Evolutionary conservation across 2,888 invertebrate genomes (phyloP), one percentile per base, ranked within the genome.

Genomic region (Napeogenes inachia): DNA sequence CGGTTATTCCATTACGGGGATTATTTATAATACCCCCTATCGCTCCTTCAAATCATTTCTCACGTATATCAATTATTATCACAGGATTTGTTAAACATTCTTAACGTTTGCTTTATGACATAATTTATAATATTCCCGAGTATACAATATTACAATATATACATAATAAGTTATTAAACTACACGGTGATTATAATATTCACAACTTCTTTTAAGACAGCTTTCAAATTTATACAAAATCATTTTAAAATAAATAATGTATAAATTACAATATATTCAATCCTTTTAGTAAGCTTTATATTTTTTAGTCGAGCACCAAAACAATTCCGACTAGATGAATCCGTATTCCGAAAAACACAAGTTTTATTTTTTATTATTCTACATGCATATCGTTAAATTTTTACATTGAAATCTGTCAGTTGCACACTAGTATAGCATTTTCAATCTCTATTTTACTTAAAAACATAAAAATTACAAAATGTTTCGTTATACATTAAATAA

Each of bases 31-130:
- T 47, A 45, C 55, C 58, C 57, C 38, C 56, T 59, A 64, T 64
- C 65, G 57, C 59, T 54, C 59, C 56, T 57, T 60, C 47, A 57
- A 65, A 71, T 70, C 60, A 58, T 38, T 63, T 66, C 63, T 61
- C 64, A 54, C 54, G 60, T 67, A 60, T 57, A 61, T 61, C 61
- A 62, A 57, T 61, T 54, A 64, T 67, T 63, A 59, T 59, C 56
- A 55, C 46, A 55, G 62, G 58, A 59, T 62, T 61, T n/a, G 21
- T 21, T 30, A 21, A 30, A 50, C 21, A 50, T 50, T 50, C 12
- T 21, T 50, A 50, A 50, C 30, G 10, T 30, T 30, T 50, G 50
- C 50, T 4, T 50, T 50, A 50, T 50, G 50, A 30, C 30, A 50
- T 30, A 8, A 50, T 50, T 50, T n/a, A 30, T 30, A 30, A 21